Evolutionary conservation across 1,140 invertebrate species (phyloP).

Genomic region (Diabrotica undecimpunctata): DNA sequence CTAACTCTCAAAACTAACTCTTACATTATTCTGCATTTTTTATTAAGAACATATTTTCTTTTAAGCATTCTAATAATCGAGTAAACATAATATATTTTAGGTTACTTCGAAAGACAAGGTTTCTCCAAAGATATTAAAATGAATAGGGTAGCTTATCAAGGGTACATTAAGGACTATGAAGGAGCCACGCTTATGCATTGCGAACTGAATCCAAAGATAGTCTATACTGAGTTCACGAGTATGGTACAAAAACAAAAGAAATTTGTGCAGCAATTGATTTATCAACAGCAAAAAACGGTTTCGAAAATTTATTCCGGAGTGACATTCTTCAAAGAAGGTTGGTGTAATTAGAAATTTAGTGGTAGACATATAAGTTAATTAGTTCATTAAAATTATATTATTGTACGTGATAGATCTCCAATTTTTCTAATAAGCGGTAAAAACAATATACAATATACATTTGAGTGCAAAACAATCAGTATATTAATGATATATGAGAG

Average conservation of each 20-base stretch:
- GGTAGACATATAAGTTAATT: too few species aligned
- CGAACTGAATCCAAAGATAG: conserved; percentile 87
- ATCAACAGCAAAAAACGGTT: conserved; percentile 77
- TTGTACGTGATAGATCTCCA: too few species aligned
- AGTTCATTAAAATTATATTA: too few species aligned
- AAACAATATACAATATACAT: too few species aligned
- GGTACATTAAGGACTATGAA: conserved; percentile 98
- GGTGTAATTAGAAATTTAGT: not conserved
- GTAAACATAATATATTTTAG: too few species aligned
- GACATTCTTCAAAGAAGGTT: conserved; percentile 88
- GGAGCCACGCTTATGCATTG: conserved; percentile 98
- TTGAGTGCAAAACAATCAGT: too few species aligned
- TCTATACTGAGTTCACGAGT: conserved; percentile 90
- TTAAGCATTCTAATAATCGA: too few species aligned
- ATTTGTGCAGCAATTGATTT: conserved; percentile 86
- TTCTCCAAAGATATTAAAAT: conserved; percentile 96
- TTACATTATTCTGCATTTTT: too few species aligned
- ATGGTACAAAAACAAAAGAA: conserved; percentile 91
- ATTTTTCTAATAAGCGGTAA: too few species aligned
- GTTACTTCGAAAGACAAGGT: conserved; percentile 98
- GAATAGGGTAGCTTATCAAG: conserved; percentile 64
- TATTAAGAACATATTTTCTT: too few species aligned
- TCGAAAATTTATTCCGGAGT: conserved; percentile 82
- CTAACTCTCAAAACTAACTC: too few species aligned
- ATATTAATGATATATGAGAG: too few species aligned